phyloP scores from a whole-genome alignment of 2,888 invertebrate species.

The Willowsia nigromaculata region DNA sequence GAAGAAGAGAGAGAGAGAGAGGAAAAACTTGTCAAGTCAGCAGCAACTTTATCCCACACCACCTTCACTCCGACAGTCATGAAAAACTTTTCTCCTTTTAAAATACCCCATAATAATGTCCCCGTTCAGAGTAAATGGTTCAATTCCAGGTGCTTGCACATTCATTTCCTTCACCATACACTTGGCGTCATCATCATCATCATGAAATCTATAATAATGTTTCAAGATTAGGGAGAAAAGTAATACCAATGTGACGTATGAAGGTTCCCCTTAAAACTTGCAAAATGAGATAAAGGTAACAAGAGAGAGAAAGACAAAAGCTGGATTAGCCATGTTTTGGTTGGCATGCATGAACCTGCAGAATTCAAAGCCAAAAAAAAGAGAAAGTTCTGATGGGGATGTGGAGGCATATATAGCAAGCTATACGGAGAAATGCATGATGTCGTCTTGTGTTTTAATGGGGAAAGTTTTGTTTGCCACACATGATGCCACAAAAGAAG shows the following conservation, averaged over 20 bases:
- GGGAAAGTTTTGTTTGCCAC: constrained; percentile 27
- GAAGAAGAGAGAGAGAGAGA: neutral
- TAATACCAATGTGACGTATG: neutral
- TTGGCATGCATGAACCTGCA: neutral
- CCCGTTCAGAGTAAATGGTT: neutral
- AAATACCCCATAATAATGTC: neutral
- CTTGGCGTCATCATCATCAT: neutral
- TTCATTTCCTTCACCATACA: neutral
- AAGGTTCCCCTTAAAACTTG: neutral
- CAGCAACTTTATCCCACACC: constrained; percentile 22
- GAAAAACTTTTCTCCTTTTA: neutral
- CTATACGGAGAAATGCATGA: neutral
- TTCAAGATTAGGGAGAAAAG: neutral
- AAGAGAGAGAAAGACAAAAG: neutral
- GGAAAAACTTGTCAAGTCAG: constrained; percentile 57
- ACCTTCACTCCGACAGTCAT: constrained; percentile 5
- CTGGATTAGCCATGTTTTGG: too few relatives aligned
- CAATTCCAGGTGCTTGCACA: neutral
- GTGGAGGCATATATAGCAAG: neutral
- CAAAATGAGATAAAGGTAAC: neutral
- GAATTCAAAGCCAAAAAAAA: neutral
- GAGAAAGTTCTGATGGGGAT: neutral
- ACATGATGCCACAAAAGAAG: constrained; percentile 17
- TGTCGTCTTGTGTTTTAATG: constrained; percentile 2
- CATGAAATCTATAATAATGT: neutral